A percentile compares a stretch with the other conserved stretches of the same genome.
Evolutionary conservation across 53 echinoderm and acorn worm species (phyloP).

Genomic region (Arbacia lixula): DNA sequence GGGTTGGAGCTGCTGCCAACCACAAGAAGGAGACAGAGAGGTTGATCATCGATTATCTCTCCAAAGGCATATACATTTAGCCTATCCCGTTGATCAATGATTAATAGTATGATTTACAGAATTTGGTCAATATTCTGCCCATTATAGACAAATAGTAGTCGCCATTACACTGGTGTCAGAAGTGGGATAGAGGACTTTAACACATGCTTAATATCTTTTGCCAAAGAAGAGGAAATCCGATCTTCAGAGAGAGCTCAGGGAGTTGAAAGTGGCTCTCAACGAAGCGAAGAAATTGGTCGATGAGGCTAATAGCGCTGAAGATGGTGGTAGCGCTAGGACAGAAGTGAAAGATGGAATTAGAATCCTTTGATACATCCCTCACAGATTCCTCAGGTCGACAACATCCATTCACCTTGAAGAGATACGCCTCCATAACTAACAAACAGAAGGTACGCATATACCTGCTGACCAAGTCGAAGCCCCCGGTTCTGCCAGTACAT

Average conservation of each 20-base stretch:
- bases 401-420: no score
- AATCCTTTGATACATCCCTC: no score
- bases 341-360: not conserved
- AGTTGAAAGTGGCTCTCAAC: not conserved
- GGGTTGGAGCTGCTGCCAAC: conserved; percentile 7
- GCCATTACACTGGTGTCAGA: no score
- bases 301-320: not conserved
- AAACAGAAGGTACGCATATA: no score
- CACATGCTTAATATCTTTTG: not conserved
- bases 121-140: no score
- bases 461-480: no score
- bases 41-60: conserved; percentile 12
- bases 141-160: no score
- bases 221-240: conserved; percentile 1
- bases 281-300: not conserved
- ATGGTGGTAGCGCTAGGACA: not conserved
- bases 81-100: not conserved
- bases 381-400: no score
- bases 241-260: conserved; percentile 1
- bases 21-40: conserved; percentile 4
- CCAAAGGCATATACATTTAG: conserved; percentile 1
- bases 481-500: no score
- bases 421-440: no score
- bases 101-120: no score
- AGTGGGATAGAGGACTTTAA: not conserved